Evolutionary conservation across 2,113 vertebrate genomes (phyloP), one percentile per base, ranked within the genome.

Genomic region (Origma solitaria): DNA sequence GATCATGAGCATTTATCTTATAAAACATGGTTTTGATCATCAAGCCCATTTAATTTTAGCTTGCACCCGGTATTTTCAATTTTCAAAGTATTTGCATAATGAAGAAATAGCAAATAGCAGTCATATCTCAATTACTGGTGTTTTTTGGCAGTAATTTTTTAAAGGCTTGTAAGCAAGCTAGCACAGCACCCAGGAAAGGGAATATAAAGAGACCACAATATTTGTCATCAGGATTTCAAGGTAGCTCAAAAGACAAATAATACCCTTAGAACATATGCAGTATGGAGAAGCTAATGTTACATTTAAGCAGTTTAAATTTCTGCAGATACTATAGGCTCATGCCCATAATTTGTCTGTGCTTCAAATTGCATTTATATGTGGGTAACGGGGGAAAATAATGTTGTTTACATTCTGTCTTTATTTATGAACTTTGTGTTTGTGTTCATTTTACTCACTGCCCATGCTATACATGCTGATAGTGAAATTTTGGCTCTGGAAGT

Each of bases 1-100:
- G 30, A 66, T 86, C 72, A 79, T 7, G 83, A 78, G 4, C 72
- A 86, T 65, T 75, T 64, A 13, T 77, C 50, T 37, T 70, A 38
- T 3, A 80, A 88, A 82, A 20, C 23, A 40, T 6, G 5, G 18
- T 18, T 95, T 82, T 82, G n/a, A 86, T 90, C 66, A 88, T 53
- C 37, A 65, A 60, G 16, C 42, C 61, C 21, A 70, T 82, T 91
- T 80, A 69, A 82, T 93, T 93, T 94, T 88, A 81, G 51, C 61
- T 85, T 4, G 0, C 28, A 35, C 42, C 5, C 22, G 24, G 7
- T 44, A 47, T 78, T 85, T 88, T 91, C 33, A 33, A 3, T 90
- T 92, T 87, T 88, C 16, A 15, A 73, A 73, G 22, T 65, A 61
- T 85, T 84, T 82, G 35, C 33, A 35, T 94, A 40, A 44, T 44